A percentile compares a stretch with the other conserved stretches of the same genome.
Conservation (phyloP, 2,888 invertebrate genomes). For the Nysson spinosus region DNA sequence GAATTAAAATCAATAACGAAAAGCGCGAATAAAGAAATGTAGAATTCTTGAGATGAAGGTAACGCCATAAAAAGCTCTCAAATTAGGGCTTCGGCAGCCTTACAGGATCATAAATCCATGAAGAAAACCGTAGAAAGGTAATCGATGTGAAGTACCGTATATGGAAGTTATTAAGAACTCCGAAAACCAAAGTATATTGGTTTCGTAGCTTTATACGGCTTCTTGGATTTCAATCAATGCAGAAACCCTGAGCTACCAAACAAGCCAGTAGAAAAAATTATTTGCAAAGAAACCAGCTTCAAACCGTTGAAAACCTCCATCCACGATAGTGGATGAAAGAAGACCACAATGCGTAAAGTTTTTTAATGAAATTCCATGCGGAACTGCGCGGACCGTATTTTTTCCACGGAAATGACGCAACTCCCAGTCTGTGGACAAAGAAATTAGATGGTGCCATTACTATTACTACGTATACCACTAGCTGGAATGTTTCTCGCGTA, state of each 20-base stretch:
- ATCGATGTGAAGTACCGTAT: neutral
- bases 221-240: neutral
- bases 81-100: no score
- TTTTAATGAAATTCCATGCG: constrained; percentile 22
- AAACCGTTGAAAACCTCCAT: no score
- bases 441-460: constrained; percentile 29
- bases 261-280: no score
- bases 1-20: no score
- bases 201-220: neutral
- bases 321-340: neutral
- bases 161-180: neutral
- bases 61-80: no score
- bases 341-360: neutral
- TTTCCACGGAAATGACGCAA: neutral
- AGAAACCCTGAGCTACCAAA: neutral
- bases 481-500: constrained; percentile 30
- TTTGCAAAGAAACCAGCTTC: no score
- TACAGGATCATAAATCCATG: no score
- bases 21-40: no score
- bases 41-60: no score
- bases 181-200: neutral
- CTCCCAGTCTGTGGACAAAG: constrained; percentile 9
- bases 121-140: no score
- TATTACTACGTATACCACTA: no score
- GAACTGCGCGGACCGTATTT: constrained; percentile 3